These are phyloP conservation scores for Thymelicus lineola DNA, from an alignment of 2,888 invertebrate species.

Conservation along the genomic window DNA sequence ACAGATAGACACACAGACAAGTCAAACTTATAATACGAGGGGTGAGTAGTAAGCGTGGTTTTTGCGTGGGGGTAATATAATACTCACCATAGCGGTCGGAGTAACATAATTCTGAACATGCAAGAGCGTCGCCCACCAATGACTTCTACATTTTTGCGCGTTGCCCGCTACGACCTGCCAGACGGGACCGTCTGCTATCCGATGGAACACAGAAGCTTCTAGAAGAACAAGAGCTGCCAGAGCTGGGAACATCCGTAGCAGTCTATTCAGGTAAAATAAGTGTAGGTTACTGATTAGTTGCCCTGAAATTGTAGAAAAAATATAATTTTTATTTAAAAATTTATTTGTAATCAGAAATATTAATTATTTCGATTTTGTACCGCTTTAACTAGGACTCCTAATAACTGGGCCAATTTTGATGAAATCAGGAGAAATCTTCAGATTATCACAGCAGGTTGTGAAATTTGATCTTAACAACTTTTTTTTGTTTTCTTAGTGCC, in stretches of 20 bases:
- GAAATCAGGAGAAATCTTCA: too few relatives aligned
- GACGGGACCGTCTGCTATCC: slow-evolving; percentile 56
- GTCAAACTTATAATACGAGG: too few relatives aligned
- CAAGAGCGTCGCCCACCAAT: slow-evolving; percentile 66
- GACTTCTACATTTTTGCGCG: slow-evolving; percentile 55
- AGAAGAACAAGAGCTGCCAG: slow-evolving; percentile 55
- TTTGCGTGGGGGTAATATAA: not conserved
- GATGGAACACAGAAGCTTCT: slow-evolving; percentile 56
- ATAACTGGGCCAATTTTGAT: too few relatives aligned
- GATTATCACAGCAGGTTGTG: too few relatives aligned
- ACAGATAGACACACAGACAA: too few relatives aligned
- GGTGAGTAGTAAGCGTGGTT: too few relatives aligned
- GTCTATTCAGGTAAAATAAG: slow-evolving; percentile 61
- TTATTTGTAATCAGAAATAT: too few relatives aligned
- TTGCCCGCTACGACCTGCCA: slow-evolving; percentile 48
- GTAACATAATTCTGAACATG: slow-evolving; percentile 63
- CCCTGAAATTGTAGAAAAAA: not conserved
- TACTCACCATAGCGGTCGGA: slow-evolving; percentile 53
- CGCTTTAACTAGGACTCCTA: too few relatives aligned
- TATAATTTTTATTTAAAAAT: too few relatives aligned
- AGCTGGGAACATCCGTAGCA: slow-evolving; percentile 64
- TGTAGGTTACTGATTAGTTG: slow-evolving; percentile 57
- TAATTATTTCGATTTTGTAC: too few relatives aligned
- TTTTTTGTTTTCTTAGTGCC: too few relatives aligned
- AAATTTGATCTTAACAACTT: too few relatives aligned